Evolutionary conservation across 2,113 vertebrate genomes (phyloP).

Genomic region (Amphilophus citrinellus): DNA sequence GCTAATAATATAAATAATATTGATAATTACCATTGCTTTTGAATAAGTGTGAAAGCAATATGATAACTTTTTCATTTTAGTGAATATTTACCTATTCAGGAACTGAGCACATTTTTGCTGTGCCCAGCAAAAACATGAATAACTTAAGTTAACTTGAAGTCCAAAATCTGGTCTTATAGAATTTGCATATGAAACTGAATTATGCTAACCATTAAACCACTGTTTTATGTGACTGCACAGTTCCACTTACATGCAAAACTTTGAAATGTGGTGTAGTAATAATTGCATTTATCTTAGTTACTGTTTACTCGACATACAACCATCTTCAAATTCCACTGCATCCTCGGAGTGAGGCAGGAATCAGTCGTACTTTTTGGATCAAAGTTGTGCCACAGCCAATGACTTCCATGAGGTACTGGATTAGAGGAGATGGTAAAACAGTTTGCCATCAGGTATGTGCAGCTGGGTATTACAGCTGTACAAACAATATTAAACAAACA

Average conservation of each 20-base stretch:
- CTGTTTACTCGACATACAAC: background rate
- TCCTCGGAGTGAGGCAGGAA: conserved; percentile 4
- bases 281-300: background rate
- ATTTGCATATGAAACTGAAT: background rate
- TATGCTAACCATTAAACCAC: background rate
- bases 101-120: background rate
- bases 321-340: background rate
- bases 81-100: background rate
- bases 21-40: background rate
- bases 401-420: conserved; percentile 59
- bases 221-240: background rate
- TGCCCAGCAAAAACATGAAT: no score
- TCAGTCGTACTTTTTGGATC: conserved; percentile 52
- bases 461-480: conserved; percentile 77
- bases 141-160: background rate
- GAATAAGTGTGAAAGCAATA: background rate
- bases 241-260: background rate
- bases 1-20: background rate
- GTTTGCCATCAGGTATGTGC: conserved; percentile 66
- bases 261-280: background rate
- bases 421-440: conserved; percentile 67
- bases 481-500: conserved; percentile 82
- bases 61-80: background rate
- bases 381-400: conserved; percentile 72
- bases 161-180: background rate